Base-by-base conservation (phyloP, 1,140 invertebrate genomes). In the Diorhabda elongata region DNA sequence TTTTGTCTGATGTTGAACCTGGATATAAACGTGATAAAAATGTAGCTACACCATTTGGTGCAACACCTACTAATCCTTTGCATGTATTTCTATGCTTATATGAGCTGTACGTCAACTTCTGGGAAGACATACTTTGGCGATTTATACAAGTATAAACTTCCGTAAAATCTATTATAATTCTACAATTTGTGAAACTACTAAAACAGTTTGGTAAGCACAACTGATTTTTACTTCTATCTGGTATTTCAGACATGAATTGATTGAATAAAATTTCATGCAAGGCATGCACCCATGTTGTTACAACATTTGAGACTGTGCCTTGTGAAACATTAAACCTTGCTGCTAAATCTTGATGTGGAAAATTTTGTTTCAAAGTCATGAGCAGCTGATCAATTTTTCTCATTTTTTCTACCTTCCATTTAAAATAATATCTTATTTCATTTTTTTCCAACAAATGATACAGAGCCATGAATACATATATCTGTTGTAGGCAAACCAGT, bases 351-450 rank as follows among this genome's bases (percentile, higher is more conserved):
- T 59, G 52, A 69, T 74, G 59, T 5, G 65, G 69, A 44, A 74
- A 61, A 68, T 75, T 74, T 62, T 67, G 57, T 44, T 60, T 68
- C 62, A 75, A 66, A 44, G 72, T 74, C 71, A 74, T 67, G 3
- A 75, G 61, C 42, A 75, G 43, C 64, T 75, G 74, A 69, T 75
- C 71, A n/a, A 69, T 69, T 73, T 73, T 75, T 5, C 43, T 41
- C 11, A 75, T 62, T 44, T 68, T 70, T 62, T 66, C 6, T 26
- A 73, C 71, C n/a, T 71, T 61, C 72, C 74, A 75, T 42, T 47
- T 42, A 44, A 43, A 44, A 71, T 73, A 75, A 69, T 73, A 75
- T 26, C 71, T 63, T 67, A 73, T 56, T 41, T 5, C 26, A 44
- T 67, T 57, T n/a, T 70, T 52, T 42, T 70, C 60, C 42, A 63